phyloP scores from a whole-genome alignment of 2,113 vertebrate genomes.

The Cygnus buccinator region DNA sequence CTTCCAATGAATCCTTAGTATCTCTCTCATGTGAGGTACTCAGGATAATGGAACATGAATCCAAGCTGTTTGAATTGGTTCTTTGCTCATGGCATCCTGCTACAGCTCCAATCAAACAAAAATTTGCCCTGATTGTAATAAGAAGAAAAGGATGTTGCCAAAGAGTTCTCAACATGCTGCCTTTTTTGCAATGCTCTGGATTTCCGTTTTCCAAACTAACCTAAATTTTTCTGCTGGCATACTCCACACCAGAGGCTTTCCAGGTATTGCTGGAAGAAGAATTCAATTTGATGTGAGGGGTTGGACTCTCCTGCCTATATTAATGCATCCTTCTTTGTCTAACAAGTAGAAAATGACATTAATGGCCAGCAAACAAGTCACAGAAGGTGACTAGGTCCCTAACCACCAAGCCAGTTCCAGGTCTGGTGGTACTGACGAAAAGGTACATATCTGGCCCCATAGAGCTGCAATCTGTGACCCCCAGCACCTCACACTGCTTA shows the following conservation, averaged over 20 bases:
- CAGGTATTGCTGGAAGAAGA: neutral
- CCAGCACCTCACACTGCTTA: neutral
- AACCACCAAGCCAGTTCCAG: accelerated
- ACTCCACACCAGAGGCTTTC: neutral
- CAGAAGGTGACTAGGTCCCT: neutral
- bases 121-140: neutral
- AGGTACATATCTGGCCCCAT: neutral
- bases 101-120: neutral
- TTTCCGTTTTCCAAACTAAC: neutral
- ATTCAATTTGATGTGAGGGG: neutral
- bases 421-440: accelerated
- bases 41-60: neutral
- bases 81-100: neutral
- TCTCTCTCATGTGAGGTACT: neutral
- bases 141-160: neutral
- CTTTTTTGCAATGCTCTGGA: neutral
- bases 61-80: neutral
- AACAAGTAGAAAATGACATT: neutral
- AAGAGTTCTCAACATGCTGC: neutral
- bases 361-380: neutral
- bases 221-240: neutral
- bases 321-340: neutral
- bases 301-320: neutral
- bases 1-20: neutral
- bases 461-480: accelerated